Percentiles rank a stretch among this genome's conserved stretches.
phyloP scores from a whole-genome alignment of 2,888 invertebrate genomes.

The Leptogaster cylindrica region DNA sequence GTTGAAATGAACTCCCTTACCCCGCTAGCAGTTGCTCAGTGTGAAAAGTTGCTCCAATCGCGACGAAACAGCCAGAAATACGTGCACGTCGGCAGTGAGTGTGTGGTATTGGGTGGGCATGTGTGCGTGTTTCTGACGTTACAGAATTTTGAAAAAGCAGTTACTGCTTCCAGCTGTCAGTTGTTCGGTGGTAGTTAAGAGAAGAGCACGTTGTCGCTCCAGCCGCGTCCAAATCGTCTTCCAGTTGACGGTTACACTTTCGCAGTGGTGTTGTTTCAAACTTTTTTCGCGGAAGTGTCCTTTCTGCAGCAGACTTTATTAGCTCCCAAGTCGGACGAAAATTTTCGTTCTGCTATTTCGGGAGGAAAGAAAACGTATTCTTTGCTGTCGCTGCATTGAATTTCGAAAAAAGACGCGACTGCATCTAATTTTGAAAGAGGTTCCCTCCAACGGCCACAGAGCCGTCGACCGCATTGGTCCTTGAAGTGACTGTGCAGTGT shows the following conservation, averaged over 20 bases:
- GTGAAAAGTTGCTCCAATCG: conserved; percentile 11
- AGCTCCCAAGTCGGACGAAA: neutral
- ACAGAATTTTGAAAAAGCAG: conserved; percentile 23
- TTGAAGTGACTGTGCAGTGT: neutral
- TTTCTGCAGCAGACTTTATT: neutral
- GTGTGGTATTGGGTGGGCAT: neutral
- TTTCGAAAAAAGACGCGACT: neutral
- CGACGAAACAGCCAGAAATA: neutral
- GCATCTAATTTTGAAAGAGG: no score
- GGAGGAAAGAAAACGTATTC: conserved; percentile 2
- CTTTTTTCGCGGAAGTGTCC: neutral
- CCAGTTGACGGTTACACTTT: conserved; percentile 19
- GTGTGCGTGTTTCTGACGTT: conserved; percentile 6
- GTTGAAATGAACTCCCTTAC: neutral
- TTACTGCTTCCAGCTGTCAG: conserved; percentile 18
- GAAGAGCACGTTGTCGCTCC: conserved; percentile 10
- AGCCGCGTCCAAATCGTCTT: conserved; percentile 4
- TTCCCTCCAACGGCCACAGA: neutral
- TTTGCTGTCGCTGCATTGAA: neutral
- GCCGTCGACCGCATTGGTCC: conserved; percentile 11
- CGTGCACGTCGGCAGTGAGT: neutral
- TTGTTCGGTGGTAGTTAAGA: conserved; percentile 31
- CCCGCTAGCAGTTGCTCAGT: conserved; percentile 5
- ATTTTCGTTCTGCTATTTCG: neutral
- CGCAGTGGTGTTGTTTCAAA: conserved; percentile 2